Evolutionary conservation across 2,888 invertebrate species (phyloP).

Genomic region (Tenthredo notha): DNA sequence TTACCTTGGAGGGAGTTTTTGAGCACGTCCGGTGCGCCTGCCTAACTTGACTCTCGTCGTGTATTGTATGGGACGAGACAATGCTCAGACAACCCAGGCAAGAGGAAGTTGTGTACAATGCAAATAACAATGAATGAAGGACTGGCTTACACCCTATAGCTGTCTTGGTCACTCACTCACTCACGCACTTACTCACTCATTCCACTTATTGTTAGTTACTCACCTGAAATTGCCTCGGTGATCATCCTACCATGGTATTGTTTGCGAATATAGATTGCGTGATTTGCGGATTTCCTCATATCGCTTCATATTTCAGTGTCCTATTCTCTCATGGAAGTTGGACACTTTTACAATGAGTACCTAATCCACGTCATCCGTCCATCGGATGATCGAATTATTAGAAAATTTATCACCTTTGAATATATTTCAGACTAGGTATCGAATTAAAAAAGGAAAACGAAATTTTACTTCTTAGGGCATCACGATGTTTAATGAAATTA

Average conservation of each 20-base stretch:
- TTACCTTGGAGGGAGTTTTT: slow-evolving; percentile 34
- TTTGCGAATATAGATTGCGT: background rate
- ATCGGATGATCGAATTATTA: background rate
- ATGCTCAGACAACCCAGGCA: slow-evolving; percentile 38
- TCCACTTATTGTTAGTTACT: slow-evolving; percentile 17
- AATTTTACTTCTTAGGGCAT: background rate
- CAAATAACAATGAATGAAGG: slow-evolving; percentile 53
- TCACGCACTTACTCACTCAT: slow-evolving; percentile 4
- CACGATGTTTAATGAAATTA: background rate
- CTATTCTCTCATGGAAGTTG: background rate
- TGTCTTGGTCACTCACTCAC: slow-evolving; percentile 26
- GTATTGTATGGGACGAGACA: slow-evolving; percentile 53
- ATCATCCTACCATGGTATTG: background rate
- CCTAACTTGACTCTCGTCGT: slow-evolving; percentile 11
- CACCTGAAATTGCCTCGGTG: slow-evolving; percentile 18
- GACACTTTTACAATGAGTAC: background rate
- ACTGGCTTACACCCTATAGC: slow-evolving; percentile 13
- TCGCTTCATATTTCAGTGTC: background rate
- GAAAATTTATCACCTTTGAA: background rate
- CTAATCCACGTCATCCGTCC: background rate
- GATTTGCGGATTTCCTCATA: background rate
- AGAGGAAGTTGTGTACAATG: slow-evolving; percentile 54
- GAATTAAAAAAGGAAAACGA: background rate
- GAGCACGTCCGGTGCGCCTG: slow-evolving; percentile 29
- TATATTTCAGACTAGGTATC: background rate